Base-by-base conservation (phyloP, 1,140 invertebrate genomes). In the Drosophila murphyi region DNA sequence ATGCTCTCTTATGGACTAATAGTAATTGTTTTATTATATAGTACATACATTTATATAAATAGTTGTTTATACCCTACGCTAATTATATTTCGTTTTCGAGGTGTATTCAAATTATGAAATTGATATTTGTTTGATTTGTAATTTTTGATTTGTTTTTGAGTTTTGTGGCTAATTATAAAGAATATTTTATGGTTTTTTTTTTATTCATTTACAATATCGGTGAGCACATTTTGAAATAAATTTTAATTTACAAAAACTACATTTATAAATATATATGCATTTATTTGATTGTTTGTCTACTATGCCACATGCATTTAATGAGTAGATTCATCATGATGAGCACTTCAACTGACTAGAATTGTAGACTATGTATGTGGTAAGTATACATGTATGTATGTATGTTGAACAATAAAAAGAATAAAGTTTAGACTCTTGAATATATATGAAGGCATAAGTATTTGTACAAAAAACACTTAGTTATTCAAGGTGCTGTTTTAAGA, bases 191-290 rank as follows among this genome's bases (percentile, higher is more conserved):
- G 34, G 29, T 3, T 12, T 20, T 32, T 20, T 12, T 60, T 68
- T 61, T 52, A 57, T 74, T 43, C 20, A 20, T 43, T 74, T 83
- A 88, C 55, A 88, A 88, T 80, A 89, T 88, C 85, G 85, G 85
- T 88, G 85, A 88, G 85, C 74, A 89, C 62, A 80, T 85, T 76
- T 81, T 72, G 32, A 47, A 50, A 32, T 31, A 56, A 65, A 78
- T 70, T 57, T 48, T 72, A 62, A 57, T 62, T 55, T 67, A 78
- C 34, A 76, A 56, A 76, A 67, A 47, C 60, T 64, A 78, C 48
- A 45, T 45, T 45, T 48, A 29, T 56, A 68, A n/a, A 51, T 61
- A 35, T 47, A 48, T 60, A 39, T 45, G 61, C 39, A 32, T 64
- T 39, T 55, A 48, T 68, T 74, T 70, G 41, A 32, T 52, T 75